Conservation (phyloP, 2,888 invertebrate genomes). For the Ethmia dodecea region DNA sequence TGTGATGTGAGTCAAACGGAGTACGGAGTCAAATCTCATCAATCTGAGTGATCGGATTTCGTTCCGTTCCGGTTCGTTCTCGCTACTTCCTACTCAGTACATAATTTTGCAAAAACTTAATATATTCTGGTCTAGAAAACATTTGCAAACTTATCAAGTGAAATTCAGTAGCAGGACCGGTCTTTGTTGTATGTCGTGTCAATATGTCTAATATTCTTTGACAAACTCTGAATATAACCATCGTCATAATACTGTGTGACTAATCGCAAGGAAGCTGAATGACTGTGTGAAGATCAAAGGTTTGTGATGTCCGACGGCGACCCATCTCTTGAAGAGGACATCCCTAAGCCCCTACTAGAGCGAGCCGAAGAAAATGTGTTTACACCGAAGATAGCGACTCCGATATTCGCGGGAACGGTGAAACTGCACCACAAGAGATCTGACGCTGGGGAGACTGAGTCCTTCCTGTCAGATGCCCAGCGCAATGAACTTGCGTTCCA, state of each 20-base stretch:
- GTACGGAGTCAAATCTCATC: no score
- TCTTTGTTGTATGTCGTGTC: no score
- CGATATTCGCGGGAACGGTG: conserved; percentile 58
- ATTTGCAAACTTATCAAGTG: no score
- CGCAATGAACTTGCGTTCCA: conserved; percentile 65
- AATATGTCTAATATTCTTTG: no score
- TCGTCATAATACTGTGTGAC: conserved; percentile 18
- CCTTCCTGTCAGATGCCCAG: conserved; percentile 60
- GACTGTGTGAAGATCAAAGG: conserved; percentile 13
- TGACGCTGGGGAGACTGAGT: conserved; percentile 56
- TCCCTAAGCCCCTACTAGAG: conserved; percentile 58
- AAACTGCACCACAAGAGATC: conserved; percentile 57
- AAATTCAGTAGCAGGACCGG: no score
- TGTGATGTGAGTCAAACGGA: no score
- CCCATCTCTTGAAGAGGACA: conserved; percentile 70
- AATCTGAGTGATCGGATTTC: no score
- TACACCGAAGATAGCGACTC: conserved; percentile 65
- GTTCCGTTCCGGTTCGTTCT: no score
- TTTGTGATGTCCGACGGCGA: conserved; percentile 74
- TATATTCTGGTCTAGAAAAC: no score
- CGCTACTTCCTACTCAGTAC: no score
- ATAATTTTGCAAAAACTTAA: no score
- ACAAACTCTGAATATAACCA: background rate
- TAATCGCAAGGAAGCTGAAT: conserved; percentile 20
- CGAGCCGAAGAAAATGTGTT: conserved; percentile 65